These are phyloP conservation scores for Noctua fimbriata DNA, from an alignment of 2,888 invertebrate species.

Conservation along the genomic window DNA sequence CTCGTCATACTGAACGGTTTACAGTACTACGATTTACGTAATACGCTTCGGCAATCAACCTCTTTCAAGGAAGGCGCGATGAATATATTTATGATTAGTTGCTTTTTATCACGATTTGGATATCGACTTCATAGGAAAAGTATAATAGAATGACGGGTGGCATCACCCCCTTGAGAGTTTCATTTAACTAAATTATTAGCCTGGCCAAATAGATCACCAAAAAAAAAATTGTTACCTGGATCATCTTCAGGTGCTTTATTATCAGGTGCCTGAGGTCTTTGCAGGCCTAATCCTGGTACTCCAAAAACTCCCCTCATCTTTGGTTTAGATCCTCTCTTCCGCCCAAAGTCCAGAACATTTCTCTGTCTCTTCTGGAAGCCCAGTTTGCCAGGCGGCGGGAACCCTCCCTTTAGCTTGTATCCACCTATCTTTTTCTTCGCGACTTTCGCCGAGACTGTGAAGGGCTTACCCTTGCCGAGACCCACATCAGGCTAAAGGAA, in stretches of 20 bases:
- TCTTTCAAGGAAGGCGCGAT: no score
- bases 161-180: background rate
- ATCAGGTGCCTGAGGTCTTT: conserved; percentile 91
- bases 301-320: conserved; percentile 97
- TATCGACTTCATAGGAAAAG: background rate
- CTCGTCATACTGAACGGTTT: background rate
- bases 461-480: conserved; percentile 95
- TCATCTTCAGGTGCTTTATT: conserved; percentile 88
- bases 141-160: background rate
- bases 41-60: no score
- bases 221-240: conserved; percentile 78
- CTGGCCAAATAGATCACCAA: background rate
- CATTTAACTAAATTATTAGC: background rate
- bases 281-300: conserved; percentile 94
- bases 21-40: background rate
- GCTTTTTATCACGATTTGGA: background rate
- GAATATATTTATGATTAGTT: background rate
- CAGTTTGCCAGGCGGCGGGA: conserved; percentile 91
- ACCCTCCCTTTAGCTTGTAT: conserved; percentile 92
- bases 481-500: conserved; percentile 90
- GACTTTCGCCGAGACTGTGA: conserved; percentile 93
- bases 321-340: conserved; percentile 96
- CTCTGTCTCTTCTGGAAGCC: conserved; percentile 94
- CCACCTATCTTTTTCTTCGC: conserved; percentile 94
- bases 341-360: conserved; percentile 93